Evolutionary conservation across 2,113 vertebrate species (phyloP), one percentile per base, ranked within the genome.

Genomic region (Centropristis striata): DNA sequence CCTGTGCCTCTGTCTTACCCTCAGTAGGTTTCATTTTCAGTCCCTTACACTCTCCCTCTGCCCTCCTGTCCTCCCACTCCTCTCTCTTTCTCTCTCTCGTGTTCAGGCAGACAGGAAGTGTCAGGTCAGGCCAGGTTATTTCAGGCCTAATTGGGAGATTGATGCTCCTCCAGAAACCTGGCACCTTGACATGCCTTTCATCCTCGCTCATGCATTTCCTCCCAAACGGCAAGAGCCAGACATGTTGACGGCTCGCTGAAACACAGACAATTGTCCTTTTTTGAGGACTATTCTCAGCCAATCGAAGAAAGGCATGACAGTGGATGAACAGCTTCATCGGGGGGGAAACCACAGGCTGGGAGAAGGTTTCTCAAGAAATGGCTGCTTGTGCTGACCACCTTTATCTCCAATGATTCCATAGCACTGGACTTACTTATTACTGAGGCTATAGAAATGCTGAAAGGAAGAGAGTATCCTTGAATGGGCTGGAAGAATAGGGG

Each of bases 71-170:
- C 53, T 42, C 71, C 37, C 72, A 28, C 65, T 81, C 53, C 60
- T 72, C 75, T 71, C 47, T 69, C 57, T n/a, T 46, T 85, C 64
- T 71, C 55, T 50, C 50, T 79, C 55, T 80, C 49, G 8, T 27
- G 14, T 78, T 71, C 82, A 37, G 68, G 58, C 80, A 82, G 86
- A 80, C 89, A 93, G 92, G 90, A 92, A 91, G 90, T 90, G 88
- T 92, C 89, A 86, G 81, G 85, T 84, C 88, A 78, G 83, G 63
- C 81, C 84, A 86, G 87, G 92, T 92, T 93, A 92, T 93, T 93
- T 93, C 83, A 90, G 85, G 92, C 88, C 88, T 93, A 94, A 93
- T 93, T 93, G 93, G 86, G 83, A 93, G 92, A 93, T 91, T 94
- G 92, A 94, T 94, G 93, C 83, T 92, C 75, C 88, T 90, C 74